These are phyloP conservation scores for Ctenomys sociabilis DNA, from an alignment of 2,113 vertebrate genomes.

Conservation along the genomic window DNA sequence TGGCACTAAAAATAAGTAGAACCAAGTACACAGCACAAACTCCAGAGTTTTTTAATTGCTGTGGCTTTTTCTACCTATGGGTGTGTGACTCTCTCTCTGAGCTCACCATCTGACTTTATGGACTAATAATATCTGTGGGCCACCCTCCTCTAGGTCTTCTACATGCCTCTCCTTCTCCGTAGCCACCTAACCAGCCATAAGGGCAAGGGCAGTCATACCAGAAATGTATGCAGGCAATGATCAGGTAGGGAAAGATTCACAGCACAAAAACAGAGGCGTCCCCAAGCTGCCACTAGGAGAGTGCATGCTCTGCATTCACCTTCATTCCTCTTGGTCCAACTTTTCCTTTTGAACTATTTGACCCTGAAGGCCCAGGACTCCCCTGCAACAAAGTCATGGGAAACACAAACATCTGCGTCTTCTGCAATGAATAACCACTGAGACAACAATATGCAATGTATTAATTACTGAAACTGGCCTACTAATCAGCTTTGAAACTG, in stretches of 20 bases:
- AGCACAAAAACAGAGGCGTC: not conserved
- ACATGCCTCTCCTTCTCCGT: not conserved
- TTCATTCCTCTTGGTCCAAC: constrained; percentile 88
- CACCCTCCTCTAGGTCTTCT: not conserved
- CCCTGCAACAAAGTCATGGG: constrained; percentile 77
- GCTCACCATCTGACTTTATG: not conserved
- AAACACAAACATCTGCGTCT: no score
- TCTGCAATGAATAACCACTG: no score
- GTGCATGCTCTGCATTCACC: constrained; percentile 79
- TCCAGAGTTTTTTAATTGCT: not conserved
- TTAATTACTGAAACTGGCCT: no score
- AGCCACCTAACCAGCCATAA: not conserved
- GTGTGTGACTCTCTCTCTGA: not conserved
- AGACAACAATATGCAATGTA: no score
- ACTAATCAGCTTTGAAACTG: no score
- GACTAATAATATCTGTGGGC: not conserved
- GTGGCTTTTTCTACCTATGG: not conserved
- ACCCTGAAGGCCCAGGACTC: constrained; percentile 74
- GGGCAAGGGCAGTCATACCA: not conserved
- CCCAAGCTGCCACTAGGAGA: not conserved
- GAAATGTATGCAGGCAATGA: constrained; percentile 3
- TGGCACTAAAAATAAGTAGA: not conserved
- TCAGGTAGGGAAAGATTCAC: not conserved
- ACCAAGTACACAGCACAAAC: not conserved
- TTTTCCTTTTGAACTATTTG: constrained; percentile 83